Conservation (phyloP, 1,140 invertebrate genomes). For the Pseudobourletiella spinata region DNA sequence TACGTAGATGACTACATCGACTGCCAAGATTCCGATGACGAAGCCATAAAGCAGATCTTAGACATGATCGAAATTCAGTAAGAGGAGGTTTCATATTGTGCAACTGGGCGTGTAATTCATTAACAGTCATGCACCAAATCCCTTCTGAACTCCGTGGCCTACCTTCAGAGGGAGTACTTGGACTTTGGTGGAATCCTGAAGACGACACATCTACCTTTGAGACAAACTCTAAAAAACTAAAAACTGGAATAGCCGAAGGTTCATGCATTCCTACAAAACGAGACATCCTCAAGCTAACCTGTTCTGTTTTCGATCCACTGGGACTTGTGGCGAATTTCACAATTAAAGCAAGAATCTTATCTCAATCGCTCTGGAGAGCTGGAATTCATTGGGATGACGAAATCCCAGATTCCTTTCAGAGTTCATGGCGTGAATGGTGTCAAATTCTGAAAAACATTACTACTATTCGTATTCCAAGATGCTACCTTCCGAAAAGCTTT, state of each 20-base stretch:
- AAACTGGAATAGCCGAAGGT: neutral
- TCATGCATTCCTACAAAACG: neutral
- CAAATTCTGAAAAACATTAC: neutral
- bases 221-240: neutral
- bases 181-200: neutral
- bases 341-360: conserved; percentile 19
- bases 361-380: conserved; percentile 23
- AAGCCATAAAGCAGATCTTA: neutral
- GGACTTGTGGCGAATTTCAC: conserved; percentile 15
- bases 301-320: conserved; percentile 22
- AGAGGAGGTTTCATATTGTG: neutral
- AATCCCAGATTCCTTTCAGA: neutral
- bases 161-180: neutral
- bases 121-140: neutral
- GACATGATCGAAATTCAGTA: neutral
- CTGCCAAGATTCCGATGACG: neutral
- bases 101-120: neutral
- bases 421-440: conserved; percentile 14
- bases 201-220: neutral
- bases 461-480: conserved; percentile 7
- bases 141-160: neutral
- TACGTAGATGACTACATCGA: neutral
- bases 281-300: neutral
- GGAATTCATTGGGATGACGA: conserved; percentile 29
- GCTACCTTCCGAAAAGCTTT: too few relatives aligned